A percentile compares a stretch with the other conserved stretches of the same genome.
Evolutionary conservation across 2,888 invertebrate genomes (phyloP).

Genomic region (Xylophagus ater): DNA sequence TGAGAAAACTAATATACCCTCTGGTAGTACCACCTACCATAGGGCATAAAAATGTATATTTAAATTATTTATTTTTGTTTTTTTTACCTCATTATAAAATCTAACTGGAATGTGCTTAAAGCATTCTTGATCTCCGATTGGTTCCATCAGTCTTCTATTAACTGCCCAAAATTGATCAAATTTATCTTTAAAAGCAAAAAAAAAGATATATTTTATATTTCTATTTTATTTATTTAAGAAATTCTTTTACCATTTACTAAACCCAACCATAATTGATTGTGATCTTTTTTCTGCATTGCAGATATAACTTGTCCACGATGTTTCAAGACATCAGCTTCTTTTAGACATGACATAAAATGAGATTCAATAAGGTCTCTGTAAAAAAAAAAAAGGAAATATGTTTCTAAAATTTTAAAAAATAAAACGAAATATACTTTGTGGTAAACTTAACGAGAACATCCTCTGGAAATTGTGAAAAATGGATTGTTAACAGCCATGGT

Average conservation of each 20-base stretch:
- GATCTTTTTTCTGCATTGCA: conserved; percentile 91
- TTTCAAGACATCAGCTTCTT: conserved; percentile 97
- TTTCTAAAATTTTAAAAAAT: not conserved
- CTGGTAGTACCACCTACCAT: too few relatives aligned
- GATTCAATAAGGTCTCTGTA: conserved; percentile 82
- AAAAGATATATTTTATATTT: not conserved
- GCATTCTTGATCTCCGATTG: conserved; percentile 61
- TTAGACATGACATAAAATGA: conserved; percentile 88
- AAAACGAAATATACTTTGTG: conserved; percentile 51
- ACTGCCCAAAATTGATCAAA: conserved; percentile 99
- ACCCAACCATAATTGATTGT: conserved; percentile 91
- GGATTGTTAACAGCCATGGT: conserved; percentile 90
- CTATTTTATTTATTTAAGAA: too few relatives aligned
- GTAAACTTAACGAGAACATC: conserved; percentile 75
- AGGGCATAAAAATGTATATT: too few relatives aligned
- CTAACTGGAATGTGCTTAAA: conserved; percentile 86
- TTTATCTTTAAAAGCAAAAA: conserved; percentile 61
- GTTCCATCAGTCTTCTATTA: conserved; percentile 90
- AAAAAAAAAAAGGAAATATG: conserved; percentile 16
- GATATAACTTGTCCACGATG: conserved; percentile 83
- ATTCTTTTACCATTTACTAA: conserved; percentile 84
- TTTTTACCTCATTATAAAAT: conserved; percentile 54
- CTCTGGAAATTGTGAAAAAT: conserved; percentile 91
- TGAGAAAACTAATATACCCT: too few relatives aligned
- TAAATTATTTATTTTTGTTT: too few relatives aligned